Evolutionary conservation across 2,113 vertebrate genomes (phyloP).

Genomic region (Climacteris rufus): DNA sequence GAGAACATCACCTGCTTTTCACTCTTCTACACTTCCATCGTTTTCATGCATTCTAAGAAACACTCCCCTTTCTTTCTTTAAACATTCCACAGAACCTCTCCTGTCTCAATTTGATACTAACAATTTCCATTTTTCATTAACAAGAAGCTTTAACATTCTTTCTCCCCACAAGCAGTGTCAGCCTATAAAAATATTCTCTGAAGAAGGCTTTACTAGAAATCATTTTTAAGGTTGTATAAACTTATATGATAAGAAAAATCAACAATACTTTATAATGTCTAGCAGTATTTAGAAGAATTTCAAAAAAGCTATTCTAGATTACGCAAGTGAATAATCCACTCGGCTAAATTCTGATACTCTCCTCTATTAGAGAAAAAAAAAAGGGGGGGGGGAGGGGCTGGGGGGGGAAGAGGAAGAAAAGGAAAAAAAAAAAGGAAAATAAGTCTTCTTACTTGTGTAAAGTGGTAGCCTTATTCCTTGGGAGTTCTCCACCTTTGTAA

Average conservation of each 20-base stretch:
- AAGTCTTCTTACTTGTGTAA: neutral
- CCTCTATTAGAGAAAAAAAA: neutral
- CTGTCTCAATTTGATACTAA: neutral
- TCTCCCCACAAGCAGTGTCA: neutral
- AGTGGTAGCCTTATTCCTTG: neutral
- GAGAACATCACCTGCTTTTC: conserved; percentile 1
- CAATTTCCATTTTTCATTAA: neutral
- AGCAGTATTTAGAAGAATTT: neutral
- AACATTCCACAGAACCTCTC: neutral
- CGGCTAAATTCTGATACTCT: neutral
- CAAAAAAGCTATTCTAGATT: neutral
- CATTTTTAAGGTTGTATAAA: neutral
- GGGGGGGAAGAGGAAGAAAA: too few species aligned
- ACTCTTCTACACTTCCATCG: neutral
- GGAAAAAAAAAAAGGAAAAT: fast-evolving
- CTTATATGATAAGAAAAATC: neutral
- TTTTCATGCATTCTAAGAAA: neutral
- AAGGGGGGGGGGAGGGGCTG: too few species aligned
- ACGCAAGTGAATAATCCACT: neutral
- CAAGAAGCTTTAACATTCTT: neutral
- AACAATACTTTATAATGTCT: neutral
- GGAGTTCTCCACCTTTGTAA: neutral
- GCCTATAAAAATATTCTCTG: neutral
- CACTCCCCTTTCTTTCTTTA: neutral
- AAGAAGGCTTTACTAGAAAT: neutral